Evolutionary conservation across 2,888 invertebrate genomes (phyloP).

Genomic region (Conchocele bisecta): DNA sequence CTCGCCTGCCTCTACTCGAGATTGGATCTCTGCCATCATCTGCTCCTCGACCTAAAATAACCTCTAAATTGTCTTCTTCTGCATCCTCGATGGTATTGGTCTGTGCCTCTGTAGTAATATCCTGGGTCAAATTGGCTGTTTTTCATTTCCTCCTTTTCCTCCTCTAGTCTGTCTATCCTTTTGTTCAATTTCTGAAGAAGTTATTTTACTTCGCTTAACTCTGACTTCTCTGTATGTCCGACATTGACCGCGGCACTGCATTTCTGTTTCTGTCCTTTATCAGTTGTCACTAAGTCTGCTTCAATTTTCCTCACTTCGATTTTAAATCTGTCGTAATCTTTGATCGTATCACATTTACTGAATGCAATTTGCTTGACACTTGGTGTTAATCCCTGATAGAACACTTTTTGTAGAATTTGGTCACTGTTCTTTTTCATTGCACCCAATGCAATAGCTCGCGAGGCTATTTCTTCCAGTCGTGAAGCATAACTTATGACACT

Average conservation of each 20-base stretch:
- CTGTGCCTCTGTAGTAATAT: neutral
- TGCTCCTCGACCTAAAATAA: too few species aligned
- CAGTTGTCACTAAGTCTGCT: too few species aligned
- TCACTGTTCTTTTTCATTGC: too few species aligned
- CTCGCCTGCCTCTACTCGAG: too few species aligned
- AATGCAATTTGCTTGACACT: neutral
- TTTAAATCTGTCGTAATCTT: slow-evolving; percentile 6
- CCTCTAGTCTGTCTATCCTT: slow-evolving; percentile 3
- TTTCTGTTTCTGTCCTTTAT: too few species aligned
- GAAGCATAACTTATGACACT: too few species aligned
- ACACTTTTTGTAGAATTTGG: slow-evolving; percentile 2
- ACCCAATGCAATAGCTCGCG: too few species aligned
- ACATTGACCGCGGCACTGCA: too few species aligned
- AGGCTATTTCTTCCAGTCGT: too few species aligned
- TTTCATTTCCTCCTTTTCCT: slow-evolving; percentile 8
- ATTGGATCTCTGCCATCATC: too few species aligned
- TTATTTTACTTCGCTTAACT: neutral
- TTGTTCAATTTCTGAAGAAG: neutral
- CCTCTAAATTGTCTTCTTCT: too few species aligned
- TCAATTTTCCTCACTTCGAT: slow-evolving; percentile 8
- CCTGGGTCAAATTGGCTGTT: neutral
- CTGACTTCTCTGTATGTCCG: too few species aligned
- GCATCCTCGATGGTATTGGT: neutral
- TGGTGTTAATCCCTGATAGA: slow-evolving; percentile 10
- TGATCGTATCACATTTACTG: slow-evolving; percentile 1